Conservation (phyloP, 1,140 invertebrate genomes). For the Sycophila sp. region DNA sequence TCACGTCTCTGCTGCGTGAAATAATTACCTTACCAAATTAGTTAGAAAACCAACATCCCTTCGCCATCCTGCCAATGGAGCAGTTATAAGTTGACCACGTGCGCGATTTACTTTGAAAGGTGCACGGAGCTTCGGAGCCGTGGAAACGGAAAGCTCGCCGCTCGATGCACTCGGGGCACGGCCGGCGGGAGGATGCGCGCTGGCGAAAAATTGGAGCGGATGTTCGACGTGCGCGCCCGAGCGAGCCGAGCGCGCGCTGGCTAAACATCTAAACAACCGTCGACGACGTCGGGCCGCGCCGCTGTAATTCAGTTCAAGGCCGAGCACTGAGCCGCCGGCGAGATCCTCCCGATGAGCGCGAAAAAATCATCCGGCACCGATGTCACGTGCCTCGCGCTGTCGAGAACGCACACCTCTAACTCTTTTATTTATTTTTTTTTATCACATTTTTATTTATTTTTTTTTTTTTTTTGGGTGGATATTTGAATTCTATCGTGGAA, state of each 20-base stretch:
- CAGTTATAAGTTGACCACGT: no score
- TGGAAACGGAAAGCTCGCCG: not conserved
- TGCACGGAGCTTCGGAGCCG: not conserved
- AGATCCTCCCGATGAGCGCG: not conserved
- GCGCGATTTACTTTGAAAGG: no score
- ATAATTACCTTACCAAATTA: no score
- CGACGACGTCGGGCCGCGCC: slow-evolving; percentile 25
- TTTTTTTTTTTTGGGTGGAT: not conserved
- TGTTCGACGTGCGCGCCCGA: slow-evolving; percentile 18
- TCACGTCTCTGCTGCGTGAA: no score
- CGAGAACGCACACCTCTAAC: no score
- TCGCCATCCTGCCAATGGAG: no score
- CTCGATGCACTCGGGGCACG: no score
- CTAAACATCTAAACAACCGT: slow-evolving; percentile 53
- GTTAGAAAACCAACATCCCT: no score
- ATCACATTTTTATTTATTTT: no score
- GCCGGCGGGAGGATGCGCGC: not conserved
- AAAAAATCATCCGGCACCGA: no score
- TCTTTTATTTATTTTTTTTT: no score
- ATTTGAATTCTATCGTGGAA: no score
- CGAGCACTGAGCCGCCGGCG: not conserved
- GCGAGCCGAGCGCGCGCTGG: slow-evolving; percentile 13
- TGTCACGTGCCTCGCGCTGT: not conserved
- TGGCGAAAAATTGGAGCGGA: slow-evolving; percentile 32
- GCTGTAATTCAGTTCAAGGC: slow-evolving; percentile 55